A percentile compares a stretch with the other conserved stretches of the same genome.
These are phyloP conservation scores for Epizoanthus rinbou DNA, from an alignment of 92 coral and sea anemone species.

Conservation along the genomic window DNA sequence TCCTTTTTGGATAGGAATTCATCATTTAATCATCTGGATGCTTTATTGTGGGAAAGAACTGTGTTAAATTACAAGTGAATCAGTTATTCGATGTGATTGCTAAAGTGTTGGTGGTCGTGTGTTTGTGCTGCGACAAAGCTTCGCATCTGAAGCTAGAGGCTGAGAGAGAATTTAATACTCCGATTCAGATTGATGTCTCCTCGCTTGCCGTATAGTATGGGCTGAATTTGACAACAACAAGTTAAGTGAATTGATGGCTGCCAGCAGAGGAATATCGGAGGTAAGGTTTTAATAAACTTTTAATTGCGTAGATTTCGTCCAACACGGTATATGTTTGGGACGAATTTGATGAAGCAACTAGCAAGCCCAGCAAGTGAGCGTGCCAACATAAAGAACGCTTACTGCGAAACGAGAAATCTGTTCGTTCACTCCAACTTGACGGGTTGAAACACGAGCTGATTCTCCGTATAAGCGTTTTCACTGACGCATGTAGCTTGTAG, in stretches of 20 bases:
- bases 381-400: constrained; percentile 25
- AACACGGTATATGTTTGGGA: constrained; percentile 32
- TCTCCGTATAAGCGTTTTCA: constrained; percentile 21
- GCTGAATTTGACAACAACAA: constrained; percentile 28
- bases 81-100: constrained; percentile 29
- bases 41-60: constrained; percentile 1
- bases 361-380: constrained; percentile 36
- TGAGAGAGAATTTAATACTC: constrained; percentile 30
- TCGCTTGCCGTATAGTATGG: constrained; percentile 30
- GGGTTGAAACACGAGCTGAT: constrained; percentile 39
- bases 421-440: constrained; percentile 44
- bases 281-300: constrained; percentile 28
- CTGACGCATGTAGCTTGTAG: constrained; percentile 11
- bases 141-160: constrained; percentile 33
- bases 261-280: constrained; percentile 39
- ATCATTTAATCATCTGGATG: constrained; percentile 26
- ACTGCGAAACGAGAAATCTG: constrained; percentile 45
- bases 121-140: constrained; percentile 1
- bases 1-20: constrained; percentile 30
- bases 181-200: constrained; percentile 10
- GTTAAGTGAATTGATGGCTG: constrained; percentile 40
- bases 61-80: constrained; percentile 4
- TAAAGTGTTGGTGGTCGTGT: not conserved
- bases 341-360: constrained; percentile 41
- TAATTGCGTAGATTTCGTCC: constrained; percentile 7